phyloP scores from a whole-genome alignment of 2,888 invertebrate genomes.

The Mythimna lalbum region DNA sequence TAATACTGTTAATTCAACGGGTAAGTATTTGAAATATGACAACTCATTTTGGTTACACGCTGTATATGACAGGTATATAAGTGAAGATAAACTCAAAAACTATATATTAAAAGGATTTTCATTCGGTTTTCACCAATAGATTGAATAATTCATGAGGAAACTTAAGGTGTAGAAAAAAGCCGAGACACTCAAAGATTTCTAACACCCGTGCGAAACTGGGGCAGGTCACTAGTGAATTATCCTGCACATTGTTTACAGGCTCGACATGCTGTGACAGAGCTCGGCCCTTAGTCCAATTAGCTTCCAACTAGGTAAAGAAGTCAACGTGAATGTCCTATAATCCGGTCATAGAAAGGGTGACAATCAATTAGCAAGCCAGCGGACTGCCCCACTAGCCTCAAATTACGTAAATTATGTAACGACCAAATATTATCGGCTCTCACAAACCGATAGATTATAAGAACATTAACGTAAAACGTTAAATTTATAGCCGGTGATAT shows the following conservation, averaged over 20 bases:
- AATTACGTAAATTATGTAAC: conserved; percentile 61
- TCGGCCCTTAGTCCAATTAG: conserved; percentile 48
- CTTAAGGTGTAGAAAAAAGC: no score
- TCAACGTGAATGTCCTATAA: conserved; percentile 59
- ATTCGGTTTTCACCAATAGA: no score
- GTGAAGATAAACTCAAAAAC: no score
- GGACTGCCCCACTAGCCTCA: conserved; percentile 57
- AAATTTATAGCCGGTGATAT: conserved; percentile 46
- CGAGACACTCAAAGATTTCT: no score
- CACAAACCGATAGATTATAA: conserved; percentile 18
- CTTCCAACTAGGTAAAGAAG: conserved; percentile 41
- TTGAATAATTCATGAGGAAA: no score
- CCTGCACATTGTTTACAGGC: not conserved
- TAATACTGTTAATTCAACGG: no score
- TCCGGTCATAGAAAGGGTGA: conserved; percentile 61
- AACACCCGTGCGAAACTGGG: no score
- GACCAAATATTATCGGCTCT: conserved; percentile 43
- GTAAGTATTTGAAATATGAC: no score
- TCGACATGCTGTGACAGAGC: conserved; percentile 3
- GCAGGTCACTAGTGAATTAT: no score
- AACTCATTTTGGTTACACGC: no score
- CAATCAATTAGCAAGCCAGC: conserved; percentile 61
- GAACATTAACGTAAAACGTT: conserved; percentile 37
- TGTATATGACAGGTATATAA: no score
- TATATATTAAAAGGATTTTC: no score